Base-by-base conservation (phyloP, 2,888 invertebrate species). In the Napeogenes sylphis region DNA sequence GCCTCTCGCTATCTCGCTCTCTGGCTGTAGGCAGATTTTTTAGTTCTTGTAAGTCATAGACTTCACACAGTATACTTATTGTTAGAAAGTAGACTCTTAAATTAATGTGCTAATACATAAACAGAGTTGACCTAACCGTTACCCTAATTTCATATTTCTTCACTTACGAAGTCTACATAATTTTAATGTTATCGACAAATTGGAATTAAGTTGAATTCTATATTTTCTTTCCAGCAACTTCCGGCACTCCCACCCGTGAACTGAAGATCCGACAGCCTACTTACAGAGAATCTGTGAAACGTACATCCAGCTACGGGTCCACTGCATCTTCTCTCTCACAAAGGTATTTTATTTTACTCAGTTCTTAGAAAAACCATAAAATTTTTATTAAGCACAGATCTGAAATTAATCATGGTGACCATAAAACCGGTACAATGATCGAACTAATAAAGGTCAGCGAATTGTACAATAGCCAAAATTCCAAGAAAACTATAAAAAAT, bases 181-280 rank as follows among this genome's bases (percentile, higher is more conserved):
- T 35, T 35, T 35, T 35, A 35, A 5, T 35, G 35, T 35, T 35
- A 30, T n/a, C 46, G 2, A n/a, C 51, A 64, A 42, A 63, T 59
- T 67, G 61, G 64, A 65, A 10, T 14, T 51, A 55, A 33, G 32
- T 14, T 12, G 53, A 14, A 12, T 30, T 42, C 3, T 57, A 56
- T 66, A 62, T 62, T 62, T 45, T 63, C 38, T 45, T 87, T 83
- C 55, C 84, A 90, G 91, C 85, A 4, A 82, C 89, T n/a, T 73
- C 89, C 0, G 83, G 89, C 32, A 90, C 90, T 5, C 90, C 91
- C 0, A 91, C 91, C 0, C 85, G 93, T 68, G 93, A 93, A 69
- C 81, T 92, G 56, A 87, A 93, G 56, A 76, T 92, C 46, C 84
- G 93, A 62, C 92, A 92, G 73, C 89, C 92, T 1, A 77, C 91